A percentile compares a stretch with the other conserved stretches of the same genome.
Evolutionary conservation across 1,140 invertebrate species (phyloP).

Genomic region (Spodoptera litura): DNA sequence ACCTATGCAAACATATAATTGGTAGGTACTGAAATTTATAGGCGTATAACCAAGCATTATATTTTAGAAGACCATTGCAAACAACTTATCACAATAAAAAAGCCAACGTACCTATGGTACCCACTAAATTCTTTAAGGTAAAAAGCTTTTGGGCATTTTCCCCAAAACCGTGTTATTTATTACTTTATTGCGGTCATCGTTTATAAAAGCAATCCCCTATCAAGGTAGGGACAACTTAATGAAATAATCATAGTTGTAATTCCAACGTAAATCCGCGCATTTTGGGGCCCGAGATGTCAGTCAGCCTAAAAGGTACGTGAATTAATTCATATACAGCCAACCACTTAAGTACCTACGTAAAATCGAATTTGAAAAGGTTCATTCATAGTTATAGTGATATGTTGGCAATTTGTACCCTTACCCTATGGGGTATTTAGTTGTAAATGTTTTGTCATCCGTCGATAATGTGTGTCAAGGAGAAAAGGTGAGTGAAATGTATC

Average conservation of each 20-base stretch:
- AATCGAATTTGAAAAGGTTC: slow-evolving; percentile 39
- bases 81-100: not conserved
- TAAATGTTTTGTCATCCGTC: no score
- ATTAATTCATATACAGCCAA: slow-evolving; percentile 42
- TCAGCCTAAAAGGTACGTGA: slow-evolving; percentile 39
- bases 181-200: not conserved
- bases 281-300: slow-evolving; percentile 17
- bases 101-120: not conserved
- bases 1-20: no score
- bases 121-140: not conserved
- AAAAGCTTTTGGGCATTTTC: slow-evolving; percentile 9
- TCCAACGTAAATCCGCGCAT: slow-evolving; percentile 14
- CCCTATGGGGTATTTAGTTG: not conserved
- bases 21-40: no score
- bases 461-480: no score
- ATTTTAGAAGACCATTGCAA: not conserved
- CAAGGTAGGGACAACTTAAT: slow-evolving; percentile 26
- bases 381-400: slow-evolving; percentile 32
- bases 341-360: slow-evolving; percentile 10
- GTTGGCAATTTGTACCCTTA: slow-evolving; percentile 9
- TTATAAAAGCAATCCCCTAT: slow-evolving; percentile 15
- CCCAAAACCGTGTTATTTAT: slow-evolving; percentile 17
- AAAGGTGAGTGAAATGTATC: no score
- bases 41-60: no score
- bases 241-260: slow-evolving; percentile 39